These are phyloP conservation scores for Patagioenas fasciata DNA, from an alignment of 2,113 vertebrate species.

Conservation along the genomic window DNA sequence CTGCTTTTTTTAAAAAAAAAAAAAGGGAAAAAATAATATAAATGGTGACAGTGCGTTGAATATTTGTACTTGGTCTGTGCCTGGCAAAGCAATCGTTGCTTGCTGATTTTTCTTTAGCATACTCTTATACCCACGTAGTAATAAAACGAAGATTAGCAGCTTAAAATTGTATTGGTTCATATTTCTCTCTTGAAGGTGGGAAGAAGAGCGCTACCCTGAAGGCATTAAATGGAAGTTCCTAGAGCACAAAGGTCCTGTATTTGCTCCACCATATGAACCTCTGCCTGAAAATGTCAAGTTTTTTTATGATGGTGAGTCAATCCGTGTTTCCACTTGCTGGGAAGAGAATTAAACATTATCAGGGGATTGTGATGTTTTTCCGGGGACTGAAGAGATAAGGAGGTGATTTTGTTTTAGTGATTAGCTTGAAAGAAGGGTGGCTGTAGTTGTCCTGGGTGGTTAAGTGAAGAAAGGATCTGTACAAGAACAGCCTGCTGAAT, in stretches of 20 bases:
- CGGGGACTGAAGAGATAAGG: background rate
- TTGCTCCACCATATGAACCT: conserved; percentile 91
- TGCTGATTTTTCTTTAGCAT: background rate
- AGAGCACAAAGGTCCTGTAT: conserved; percentile 95
- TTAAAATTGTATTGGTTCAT: conserved; percentile 12
- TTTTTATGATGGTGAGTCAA: conserved; percentile 91
- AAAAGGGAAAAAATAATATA: no score
- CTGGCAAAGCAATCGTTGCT: background rate
- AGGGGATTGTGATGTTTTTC: background rate
- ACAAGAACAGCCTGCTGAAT: background rate
- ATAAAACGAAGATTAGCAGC: background rate
- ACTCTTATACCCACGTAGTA: background rate
- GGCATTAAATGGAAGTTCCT: conserved; percentile 97
- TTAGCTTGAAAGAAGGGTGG: background rate
- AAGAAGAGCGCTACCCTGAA: conserved; percentile 93
- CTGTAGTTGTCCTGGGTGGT: background rate
- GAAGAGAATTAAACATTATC: conserved; percentile 9
- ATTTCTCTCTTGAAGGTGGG: conserved; percentile 86
- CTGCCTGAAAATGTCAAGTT: conserved; percentile 91
- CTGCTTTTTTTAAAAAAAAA: background rate
- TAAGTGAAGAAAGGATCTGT: background rate
- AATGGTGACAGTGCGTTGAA: background rate
- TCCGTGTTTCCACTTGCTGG: conserved; percentile 18
- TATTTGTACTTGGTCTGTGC: background rate
- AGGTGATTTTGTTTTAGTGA: background rate